phyloP scores from a whole-genome alignment of 2,113 vertebrate species.

The Aleadryas rufinucha region DNA sequence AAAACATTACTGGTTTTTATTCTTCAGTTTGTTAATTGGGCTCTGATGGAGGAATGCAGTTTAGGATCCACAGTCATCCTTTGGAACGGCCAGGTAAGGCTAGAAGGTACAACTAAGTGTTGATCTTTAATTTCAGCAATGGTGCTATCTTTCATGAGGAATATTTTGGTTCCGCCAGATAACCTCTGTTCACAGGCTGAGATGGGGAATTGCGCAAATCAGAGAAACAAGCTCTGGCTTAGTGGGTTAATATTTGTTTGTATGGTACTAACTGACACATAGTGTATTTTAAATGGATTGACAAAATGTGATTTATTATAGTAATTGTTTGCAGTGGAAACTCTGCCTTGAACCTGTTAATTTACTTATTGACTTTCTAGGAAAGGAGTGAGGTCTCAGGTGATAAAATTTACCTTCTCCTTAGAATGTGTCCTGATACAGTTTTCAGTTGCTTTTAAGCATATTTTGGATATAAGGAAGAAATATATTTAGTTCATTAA shows the following conservation, averaged over 20 bases:
- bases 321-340: not conserved
- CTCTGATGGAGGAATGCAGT: slow-evolving; percentile 47
- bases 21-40: not conserved
- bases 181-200: not conserved
- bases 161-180: not conserved
- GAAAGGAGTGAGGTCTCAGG: not conserved
- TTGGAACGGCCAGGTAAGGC: slow-evolving; percentile 67
- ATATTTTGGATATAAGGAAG: not conserved
- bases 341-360: not conserved
- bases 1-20: not conserved
- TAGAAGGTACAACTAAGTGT: not conserved
- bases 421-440: not conserved
- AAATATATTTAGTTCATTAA: not conserved
- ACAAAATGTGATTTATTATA: not conserved
- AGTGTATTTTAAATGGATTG: not conserved
- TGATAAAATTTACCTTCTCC: not conserved
- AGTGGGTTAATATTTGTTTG: not conserved
- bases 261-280: not conserved
- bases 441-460: not conserved
- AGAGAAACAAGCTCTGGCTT: not conserved
- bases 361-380: not conserved
- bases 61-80: not conserved
- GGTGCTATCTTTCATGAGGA: not conserved
- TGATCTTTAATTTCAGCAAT: not conserved
- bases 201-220: not conserved